Conservation (phyloP, 1,140 invertebrate genomes). For the Saxidomus purpurata region DNA sequence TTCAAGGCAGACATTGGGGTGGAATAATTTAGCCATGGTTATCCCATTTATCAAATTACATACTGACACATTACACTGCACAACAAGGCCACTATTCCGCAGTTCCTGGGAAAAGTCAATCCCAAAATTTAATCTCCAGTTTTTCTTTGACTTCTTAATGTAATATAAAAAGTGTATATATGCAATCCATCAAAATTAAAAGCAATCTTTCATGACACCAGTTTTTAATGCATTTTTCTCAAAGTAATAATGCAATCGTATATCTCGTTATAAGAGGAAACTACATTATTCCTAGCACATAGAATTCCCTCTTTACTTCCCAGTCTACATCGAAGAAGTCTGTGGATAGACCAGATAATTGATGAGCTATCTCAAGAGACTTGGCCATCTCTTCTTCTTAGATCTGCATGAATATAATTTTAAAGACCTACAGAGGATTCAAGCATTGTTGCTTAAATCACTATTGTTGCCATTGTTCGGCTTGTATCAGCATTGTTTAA, state of each 20-base stretch:
- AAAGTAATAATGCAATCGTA: not conserved
- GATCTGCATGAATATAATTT: too few relatives aligned
- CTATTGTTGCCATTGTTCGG: too few relatives aligned
- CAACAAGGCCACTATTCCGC: too few relatives aligned
- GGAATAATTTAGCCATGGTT: not conserved
- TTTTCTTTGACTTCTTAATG: not conserved
- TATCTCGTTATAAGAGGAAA: not conserved
- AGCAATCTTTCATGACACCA: not conserved
- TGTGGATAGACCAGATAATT: not conserved
- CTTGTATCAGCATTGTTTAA: too few relatives aligned
- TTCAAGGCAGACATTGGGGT: too few relatives aligned
- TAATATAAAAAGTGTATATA: not conserved
- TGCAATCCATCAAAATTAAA: conserved; percentile 1
- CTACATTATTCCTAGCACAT: not conserved
- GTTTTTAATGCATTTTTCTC: not conserved
- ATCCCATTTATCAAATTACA: not conserved
- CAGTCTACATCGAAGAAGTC: too few relatives aligned
- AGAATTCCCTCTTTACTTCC: not conserved
- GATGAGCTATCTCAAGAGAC: not conserved
- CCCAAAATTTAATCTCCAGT: not conserved
- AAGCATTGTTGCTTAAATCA: too few relatives aligned
- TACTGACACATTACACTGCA: too few relatives aligned
- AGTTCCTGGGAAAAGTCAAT: too few relatives aligned
- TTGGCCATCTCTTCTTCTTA: not conserved
- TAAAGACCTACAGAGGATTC: too few relatives aligned